phyloP scores from a whole-genome alignment of 2,797 vertebrate genomes.

The Xiphophorus birchmanni region DNA sequence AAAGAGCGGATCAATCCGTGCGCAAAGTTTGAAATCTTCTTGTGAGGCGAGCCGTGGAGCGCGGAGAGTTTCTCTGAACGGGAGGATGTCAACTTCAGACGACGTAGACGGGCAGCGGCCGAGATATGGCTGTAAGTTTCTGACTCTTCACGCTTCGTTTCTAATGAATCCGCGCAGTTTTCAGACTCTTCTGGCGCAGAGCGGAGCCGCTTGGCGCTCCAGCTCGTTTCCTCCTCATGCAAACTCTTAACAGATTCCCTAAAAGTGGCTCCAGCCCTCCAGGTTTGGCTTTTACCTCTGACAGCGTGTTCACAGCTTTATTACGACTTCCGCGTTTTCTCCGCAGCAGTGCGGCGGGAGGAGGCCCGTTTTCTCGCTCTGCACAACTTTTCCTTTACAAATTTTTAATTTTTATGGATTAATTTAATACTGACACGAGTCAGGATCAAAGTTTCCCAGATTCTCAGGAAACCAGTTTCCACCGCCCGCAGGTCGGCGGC shows the following conservation, averaged over 20 bases:
- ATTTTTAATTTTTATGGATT: not conserved
- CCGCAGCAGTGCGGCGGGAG: not conserved
- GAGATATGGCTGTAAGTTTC: slow-evolving; percentile 88
- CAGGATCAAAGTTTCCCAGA: not conserved
- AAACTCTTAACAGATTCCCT: not conserved
- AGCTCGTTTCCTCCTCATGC: not conserved
- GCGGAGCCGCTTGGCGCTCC: not conserved
- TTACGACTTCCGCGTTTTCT: slow-evolving; percentile 78
- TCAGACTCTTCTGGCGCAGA: not conserved
- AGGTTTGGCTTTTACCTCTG: slow-evolving; percentile 19
- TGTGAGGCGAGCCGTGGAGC: slow-evolving; percentile 29
- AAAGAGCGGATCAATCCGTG: not conserved
- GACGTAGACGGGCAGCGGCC: slow-evolving; percentile 83
- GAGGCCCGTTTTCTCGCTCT: slow-evolving; percentile 13
- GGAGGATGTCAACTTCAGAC: slow-evolving; percentile 85
- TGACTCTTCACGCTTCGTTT: not conserved
- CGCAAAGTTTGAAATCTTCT: slow-evolving; percentile 17
- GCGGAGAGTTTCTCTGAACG: slow-evolving; percentile 48
- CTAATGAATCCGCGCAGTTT: slow-evolving; percentile 43
- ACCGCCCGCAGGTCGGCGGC: not conserved
- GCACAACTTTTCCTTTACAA: slow-evolving; percentile 1
- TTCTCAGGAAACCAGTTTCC: not conserved
- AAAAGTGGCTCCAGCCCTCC: not conserved
- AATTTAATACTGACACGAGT: not conserved
- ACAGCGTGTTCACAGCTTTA: slow-evolving; percentile 56